These are phyloP conservation scores for Megalops atlanticus DNA, from an alignment of 2,113 vertebrate species.

Conservation along the genomic window DNA sequence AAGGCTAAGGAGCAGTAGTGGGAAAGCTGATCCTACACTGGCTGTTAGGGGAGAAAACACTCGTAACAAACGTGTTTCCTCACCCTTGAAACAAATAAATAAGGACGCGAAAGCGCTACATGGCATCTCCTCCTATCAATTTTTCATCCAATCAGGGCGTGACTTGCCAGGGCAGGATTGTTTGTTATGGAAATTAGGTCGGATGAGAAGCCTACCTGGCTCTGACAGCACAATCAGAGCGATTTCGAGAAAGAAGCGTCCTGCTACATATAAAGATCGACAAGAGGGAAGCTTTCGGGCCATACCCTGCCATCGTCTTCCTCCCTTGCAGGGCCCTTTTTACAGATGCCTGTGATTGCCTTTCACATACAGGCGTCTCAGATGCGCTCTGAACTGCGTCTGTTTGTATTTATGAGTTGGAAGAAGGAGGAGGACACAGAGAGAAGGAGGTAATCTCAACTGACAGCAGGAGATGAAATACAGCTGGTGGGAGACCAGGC, in stretches of 20 bases:
- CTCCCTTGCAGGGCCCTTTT: not conserved
- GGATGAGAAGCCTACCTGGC: not conserved
- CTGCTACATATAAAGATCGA: not conserved
- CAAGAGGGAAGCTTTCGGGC: not conserved
- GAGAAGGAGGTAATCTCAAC: not conserved
- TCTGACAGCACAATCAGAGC: not conserved
- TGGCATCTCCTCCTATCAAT: not conserved
- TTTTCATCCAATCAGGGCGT: not conserved
- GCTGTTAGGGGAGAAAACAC: too few species aligned
- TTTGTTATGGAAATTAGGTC: not conserved
- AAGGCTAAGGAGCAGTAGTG: too few species aligned
- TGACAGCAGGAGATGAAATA: not conserved
- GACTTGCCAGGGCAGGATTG: not conserved
- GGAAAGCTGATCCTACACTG: too few species aligned
- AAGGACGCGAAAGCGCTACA: too few species aligned
- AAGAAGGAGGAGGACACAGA: not conserved
- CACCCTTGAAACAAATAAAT: too few species aligned
- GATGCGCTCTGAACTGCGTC: not conserved
- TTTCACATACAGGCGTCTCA: constrained; percentile 10
- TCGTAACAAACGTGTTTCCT: too few species aligned
- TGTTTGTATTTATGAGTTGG: constrained; percentile 5
- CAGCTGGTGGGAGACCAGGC: not conserved
- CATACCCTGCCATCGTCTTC: not conserved
- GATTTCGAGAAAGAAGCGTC: not conserved
- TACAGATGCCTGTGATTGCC: not conserved